These are phyloP conservation scores for Coenonympha arcania DNA, from an alignment of 2,888 invertebrate species.

Conservation along the genomic window DNA sequence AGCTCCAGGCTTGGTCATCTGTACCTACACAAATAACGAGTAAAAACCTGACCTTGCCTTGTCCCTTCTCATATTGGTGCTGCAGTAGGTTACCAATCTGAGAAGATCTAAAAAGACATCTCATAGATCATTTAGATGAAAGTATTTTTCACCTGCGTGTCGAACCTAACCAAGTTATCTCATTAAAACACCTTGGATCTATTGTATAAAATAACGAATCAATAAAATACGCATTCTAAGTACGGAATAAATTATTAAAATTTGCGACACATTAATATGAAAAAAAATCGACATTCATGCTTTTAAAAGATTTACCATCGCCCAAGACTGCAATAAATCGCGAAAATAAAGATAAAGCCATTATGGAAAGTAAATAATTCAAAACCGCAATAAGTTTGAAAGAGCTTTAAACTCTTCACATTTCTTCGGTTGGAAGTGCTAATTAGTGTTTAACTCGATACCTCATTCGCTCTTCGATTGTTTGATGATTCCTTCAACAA, in stretches of 20 bases:
- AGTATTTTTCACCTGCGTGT: too few species aligned
- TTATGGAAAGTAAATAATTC: neutral
- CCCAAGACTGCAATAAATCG: neutral
- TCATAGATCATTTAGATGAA: too few species aligned
- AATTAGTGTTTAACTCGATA: slow-evolving; percentile 26
- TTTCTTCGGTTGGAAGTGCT: slow-evolving; percentile 22
- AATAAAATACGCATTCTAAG: neutral
- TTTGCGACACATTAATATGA: neutral
- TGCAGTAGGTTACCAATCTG: too few species aligned
- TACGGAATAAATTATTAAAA: too few species aligned
- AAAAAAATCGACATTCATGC: neutral
- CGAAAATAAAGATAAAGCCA: neutral
- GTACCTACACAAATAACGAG: too few species aligned
- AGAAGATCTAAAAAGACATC: too few species aligned
- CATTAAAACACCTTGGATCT: neutral
- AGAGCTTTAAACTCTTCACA: slow-evolving; percentile 19
- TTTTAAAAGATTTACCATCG: neutral
- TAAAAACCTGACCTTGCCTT: too few species aligned
- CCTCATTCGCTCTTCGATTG: slow-evolving; percentile 15
- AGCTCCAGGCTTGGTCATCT: too few species aligned
- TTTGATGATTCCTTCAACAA: slow-evolving; percentile 23
- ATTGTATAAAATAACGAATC: neutral
- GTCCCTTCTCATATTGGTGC: too few species aligned
- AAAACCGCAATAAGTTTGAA: neutral
- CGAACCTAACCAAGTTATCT: neutral